These are phyloP conservation scores for Conus ventricosus DNA, from an alignment of 1,140 invertebrate genomes.

Conservation along the genomic window DNA sequence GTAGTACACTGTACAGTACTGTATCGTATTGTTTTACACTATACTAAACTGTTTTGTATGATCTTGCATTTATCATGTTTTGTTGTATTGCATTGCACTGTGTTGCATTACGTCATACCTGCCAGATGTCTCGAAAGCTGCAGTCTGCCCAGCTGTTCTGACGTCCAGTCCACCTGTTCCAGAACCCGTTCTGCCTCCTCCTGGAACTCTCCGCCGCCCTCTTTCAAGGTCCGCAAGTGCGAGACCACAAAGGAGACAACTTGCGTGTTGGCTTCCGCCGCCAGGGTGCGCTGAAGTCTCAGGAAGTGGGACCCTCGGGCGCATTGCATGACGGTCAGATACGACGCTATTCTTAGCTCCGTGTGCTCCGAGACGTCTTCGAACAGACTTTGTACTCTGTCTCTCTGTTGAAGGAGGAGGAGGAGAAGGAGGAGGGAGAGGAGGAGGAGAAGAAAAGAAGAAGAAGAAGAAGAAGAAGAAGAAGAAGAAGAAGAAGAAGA, in stretches of 20 bases:
- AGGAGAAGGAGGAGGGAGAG: no score
- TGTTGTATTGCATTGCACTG: no score
- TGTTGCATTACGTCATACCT: not conserved
- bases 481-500: not conserved
- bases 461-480: no score
- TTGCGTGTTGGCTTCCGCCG: constrained; percentile 85
- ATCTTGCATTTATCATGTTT: no score
- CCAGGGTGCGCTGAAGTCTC: constrained; percentile 82
- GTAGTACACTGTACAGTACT: no score
- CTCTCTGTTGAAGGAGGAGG: constrained; percentile 59
- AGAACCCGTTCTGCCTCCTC: not conserved
- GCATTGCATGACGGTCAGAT: constrained; percentile 92
- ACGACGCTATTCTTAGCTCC: constrained; percentile 92
- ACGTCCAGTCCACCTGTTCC: not conserved
- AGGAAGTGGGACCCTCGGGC: constrained; percentile 85
- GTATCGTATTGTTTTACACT: no score
- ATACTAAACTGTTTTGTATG: no score
- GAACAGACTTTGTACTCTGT: constrained; percentile 79
- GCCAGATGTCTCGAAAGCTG: not conserved
- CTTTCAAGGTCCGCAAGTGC: constrained; percentile 37
- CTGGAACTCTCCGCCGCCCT: not conserved
- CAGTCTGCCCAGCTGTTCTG: not conserved
- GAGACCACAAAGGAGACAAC: constrained; percentile 41
- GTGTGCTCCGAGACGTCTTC: constrained; percentile 83
- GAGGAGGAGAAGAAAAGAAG: not conserved